These are phyloP conservation scores for Asobara japonica DNA, from an alignment of 1,140 invertebrate genomes.

Conservation along the genomic window DNA sequence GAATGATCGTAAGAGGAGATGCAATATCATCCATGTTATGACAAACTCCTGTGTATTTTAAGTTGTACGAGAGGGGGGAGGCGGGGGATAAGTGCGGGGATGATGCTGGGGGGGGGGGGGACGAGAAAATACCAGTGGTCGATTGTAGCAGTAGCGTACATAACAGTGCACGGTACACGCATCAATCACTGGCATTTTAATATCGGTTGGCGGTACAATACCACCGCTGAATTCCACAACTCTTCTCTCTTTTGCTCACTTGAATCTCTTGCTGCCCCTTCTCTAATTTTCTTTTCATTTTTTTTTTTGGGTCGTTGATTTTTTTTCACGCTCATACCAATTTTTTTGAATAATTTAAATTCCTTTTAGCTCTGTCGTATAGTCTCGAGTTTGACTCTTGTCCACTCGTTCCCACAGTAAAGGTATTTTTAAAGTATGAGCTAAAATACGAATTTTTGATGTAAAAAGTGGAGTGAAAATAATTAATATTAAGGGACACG, in stretches of 20 bases:
- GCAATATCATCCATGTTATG: slow-evolving; percentile 62
- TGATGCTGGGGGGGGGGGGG: neutral
- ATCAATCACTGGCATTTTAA: slow-evolving; percentile 68
- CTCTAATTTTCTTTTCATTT: slow-evolving; percentile 20
- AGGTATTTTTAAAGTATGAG: no score
- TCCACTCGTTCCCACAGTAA: neutral
- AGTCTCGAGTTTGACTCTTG: neutral
- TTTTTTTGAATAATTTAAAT: slow-evolving; percentile 4
- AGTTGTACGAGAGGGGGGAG: neutral
- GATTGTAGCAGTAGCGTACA: slow-evolving; percentile 18
- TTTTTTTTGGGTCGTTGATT: neutral
- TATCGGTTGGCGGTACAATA: slow-evolving; percentile 64
- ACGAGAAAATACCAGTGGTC: slow-evolving; percentile 21
- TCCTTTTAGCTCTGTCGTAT: neutral
- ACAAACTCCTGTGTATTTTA: slow-evolving; percentile 59
- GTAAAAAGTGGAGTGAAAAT: neutral
- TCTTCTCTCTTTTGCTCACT: slow-evolving; percentile 11
- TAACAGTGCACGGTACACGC: slow-evolving; percentile 60
- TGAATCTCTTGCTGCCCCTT: slow-evolving; percentile 14
- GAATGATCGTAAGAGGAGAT: slow-evolving; percentile 48
- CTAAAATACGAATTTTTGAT: neutral
- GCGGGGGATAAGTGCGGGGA: slow-evolving; percentile 41
- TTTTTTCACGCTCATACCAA: neutral
- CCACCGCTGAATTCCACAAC: slow-evolving; percentile 49
- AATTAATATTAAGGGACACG: slow-evolving; percentile 1